These are phyloP conservation scores for Drosophila burlai DNA, from an alignment of 1,140 invertebrate species.

Conservation along the genomic window DNA sequence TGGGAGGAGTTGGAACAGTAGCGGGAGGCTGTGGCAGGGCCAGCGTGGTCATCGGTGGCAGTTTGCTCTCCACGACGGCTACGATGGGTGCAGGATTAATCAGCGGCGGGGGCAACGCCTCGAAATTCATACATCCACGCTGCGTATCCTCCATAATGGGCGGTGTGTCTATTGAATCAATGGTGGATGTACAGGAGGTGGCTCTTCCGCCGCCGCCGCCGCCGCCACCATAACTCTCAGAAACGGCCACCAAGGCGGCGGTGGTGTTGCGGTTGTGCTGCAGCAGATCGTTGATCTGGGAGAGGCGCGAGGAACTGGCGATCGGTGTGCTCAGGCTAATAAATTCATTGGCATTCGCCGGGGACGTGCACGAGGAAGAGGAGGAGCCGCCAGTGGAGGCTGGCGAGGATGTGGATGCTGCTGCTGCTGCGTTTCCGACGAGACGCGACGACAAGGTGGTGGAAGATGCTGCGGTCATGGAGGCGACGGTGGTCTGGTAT, in stretches of 20 bases:
- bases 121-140: constrained; percentile 69
- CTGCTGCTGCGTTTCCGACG: constrained; percentile 32
- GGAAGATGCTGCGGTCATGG: constrained; percentile 49
- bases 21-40: constrained; percentile 7
- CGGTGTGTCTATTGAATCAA: constrained; percentile 73
- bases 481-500: constrained; percentile 75
- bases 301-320: constrained; percentile 75
- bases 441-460: constrained; percentile 29
- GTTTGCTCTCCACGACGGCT: constrained; percentile 57
- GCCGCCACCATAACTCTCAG: constrained; percentile 49
- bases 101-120: constrained; percentile 66
- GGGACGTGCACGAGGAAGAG: constrained; percentile 5
- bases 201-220: constrained; percentile 32
- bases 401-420: constrained; percentile 9
- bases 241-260: constrained; percentile 74
- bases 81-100: constrained; percentile 76
- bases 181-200: constrained; percentile 25
- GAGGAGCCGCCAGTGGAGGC: not conserved
- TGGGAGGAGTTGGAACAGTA: constrained; percentile 4
- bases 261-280: constrained; percentile 82
- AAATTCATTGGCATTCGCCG: constrained; percentile 54
- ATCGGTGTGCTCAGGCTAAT: constrained; percentile 72
- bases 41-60: constrained; percentile 27
- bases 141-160: constrained; percentile 73
- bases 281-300: constrained; percentile 82